Evolutionary conservation across 2,797 vertebrate genomes (phyloP).

Genomic region (Pseudocheirus occidentalis): DNA sequence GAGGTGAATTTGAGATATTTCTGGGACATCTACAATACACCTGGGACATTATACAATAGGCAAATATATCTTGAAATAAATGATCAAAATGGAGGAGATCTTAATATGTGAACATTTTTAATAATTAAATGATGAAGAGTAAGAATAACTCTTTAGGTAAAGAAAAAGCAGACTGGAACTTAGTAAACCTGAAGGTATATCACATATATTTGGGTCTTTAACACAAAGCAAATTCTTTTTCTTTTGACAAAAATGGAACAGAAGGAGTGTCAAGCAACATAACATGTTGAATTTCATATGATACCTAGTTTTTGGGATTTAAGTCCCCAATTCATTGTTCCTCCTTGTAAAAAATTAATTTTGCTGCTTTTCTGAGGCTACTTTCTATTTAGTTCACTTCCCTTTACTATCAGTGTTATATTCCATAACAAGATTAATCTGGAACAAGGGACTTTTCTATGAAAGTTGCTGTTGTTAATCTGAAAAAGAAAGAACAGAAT

Average conservation of each 20-base stretch:
- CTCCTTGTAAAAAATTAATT: not conserved
- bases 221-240: slow-evolving; percentile 12
- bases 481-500: not conserved
- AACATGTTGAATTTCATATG: not conserved
- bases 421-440: slow-evolving; percentile 19
- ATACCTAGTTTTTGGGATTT: not conserved
- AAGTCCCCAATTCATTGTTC: not conserved
- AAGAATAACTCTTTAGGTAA: not conserved
- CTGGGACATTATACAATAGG: not conserved
- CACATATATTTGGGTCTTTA: not conserved
- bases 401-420: not conserved
- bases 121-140: not conserved
- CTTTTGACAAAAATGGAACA: slow-evolving; percentile 1
- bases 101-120: not conserved
- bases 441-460: slow-evolving; percentile 6
- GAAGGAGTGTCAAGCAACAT: not conserved
- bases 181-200: slow-evolving; percentile 11
- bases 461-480: slow-evolving; percentile 51
- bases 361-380: rapidly evolving
- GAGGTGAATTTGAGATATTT: not conserved
- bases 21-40: not conserved
- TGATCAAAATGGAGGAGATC: not conserved
- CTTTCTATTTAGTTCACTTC: slow-evolving; percentile 22
- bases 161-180: slow-evolving; percentile 18
- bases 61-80: not conserved